Percentiles rank a stretch among this genome's conserved stretches.
Evolutionary conservation across 2,797 vertebrate species (phyloP).

Genomic region (Siniperca scherzeri): DNA sequence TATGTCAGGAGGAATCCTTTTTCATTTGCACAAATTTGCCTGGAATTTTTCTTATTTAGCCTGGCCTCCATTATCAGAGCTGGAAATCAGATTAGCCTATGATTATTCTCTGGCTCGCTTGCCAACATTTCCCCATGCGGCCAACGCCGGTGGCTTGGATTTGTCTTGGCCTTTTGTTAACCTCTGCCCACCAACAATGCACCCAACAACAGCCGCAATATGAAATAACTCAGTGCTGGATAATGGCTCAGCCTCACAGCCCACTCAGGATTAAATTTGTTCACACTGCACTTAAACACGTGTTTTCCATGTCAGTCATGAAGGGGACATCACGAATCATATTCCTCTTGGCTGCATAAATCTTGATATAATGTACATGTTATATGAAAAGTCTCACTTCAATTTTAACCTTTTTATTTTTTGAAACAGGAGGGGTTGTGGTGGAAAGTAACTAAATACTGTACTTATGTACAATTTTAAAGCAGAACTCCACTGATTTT

Average conservation of each 20-base stretch:
- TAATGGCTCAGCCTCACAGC: conserved; percentile 61
- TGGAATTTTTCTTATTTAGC: conserved; percentile 99
- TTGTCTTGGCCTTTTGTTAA: conserved; percentile 79
- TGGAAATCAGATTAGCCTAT: conserved; percentile 98
- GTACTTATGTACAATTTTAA: background rate
- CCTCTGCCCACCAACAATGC: conserved; percentile 78
- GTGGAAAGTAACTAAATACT: background rate
- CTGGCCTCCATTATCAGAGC: conserved; percentile 99
- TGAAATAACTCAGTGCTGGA: conserved; percentile 60
- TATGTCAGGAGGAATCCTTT: conserved; percentile 99
- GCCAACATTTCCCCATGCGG: conserved; percentile 93
- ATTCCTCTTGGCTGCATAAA: background rate
- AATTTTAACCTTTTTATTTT: background rate
- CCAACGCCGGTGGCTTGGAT: conserved; percentile 79
- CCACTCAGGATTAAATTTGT: conserved; percentile 49
- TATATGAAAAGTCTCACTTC: background rate
- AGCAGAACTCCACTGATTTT: background rate
- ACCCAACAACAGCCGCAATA: conserved; percentile 66
- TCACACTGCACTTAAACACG: conserved; percentile 40
- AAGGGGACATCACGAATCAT: background rate
- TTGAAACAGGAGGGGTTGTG: background rate
- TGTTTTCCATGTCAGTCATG: conserved; percentile 37
- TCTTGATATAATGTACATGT: background rate
- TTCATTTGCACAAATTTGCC: conserved; percentile 99
- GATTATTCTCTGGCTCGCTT: conserved; percentile 97